These are phyloP conservation scores for Scyliorhinus canicula DNA, from an alignment of 2,797 vertebrate genomes.

Conservation along the genomic window DNA sequence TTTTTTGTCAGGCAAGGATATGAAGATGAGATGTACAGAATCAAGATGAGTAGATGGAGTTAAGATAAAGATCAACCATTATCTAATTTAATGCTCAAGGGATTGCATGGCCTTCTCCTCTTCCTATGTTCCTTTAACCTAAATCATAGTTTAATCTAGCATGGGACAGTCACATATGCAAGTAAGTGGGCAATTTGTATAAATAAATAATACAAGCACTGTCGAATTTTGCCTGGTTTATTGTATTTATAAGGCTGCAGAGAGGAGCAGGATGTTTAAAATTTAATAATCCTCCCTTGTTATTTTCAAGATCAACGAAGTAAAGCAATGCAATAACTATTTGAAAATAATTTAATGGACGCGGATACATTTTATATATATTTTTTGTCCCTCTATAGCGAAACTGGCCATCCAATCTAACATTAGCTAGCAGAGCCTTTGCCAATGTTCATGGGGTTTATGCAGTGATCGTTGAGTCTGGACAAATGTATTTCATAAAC, in stretches of 20 bases:
- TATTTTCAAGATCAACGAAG: neutral
- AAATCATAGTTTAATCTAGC: neutral
- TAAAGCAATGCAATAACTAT: neutral
- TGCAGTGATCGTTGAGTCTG: neutral
- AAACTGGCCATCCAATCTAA: neutral
- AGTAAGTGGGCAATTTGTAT: neutral
- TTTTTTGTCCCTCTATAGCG: neutral
- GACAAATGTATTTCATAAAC: neutral
- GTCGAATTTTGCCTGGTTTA: neutral
- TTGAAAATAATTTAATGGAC: neutral
- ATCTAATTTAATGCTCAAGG: neutral
- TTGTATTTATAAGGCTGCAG: neutral
- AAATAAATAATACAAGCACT: neutral
- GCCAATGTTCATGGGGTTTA: neutral
- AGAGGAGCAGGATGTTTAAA: neutral
- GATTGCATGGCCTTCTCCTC: neutral
- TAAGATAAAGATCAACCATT: neutral
- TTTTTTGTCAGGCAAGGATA: neutral
- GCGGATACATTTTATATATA: neutral
- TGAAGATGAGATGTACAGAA: neutral
- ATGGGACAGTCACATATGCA: neutral
- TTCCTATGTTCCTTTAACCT: neutral
- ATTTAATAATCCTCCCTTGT: neutral
- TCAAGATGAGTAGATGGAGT: neutral
- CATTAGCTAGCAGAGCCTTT: neutral